phyloP scores from a whole-genome alignment of 2,113 vertebrate species.

The Lichenostomus cassidix region DNA sequence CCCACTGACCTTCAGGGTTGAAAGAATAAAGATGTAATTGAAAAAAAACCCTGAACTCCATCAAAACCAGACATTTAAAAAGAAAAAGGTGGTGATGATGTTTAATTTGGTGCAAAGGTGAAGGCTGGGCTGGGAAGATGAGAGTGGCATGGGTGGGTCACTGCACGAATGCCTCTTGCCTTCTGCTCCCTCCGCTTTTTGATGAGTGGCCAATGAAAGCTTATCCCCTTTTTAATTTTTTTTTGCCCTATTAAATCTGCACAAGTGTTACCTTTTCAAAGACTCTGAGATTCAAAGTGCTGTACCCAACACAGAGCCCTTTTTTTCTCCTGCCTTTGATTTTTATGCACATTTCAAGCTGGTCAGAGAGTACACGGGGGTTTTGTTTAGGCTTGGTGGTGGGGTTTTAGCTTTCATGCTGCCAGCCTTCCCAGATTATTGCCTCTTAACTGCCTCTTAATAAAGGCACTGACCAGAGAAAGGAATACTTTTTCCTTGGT shows the following conservation, averaged over 20 bases:
- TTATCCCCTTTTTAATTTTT: not conserved
- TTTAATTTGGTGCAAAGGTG: conserved; percentile 70
- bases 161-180: conserved; percentile 48
- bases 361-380: conserved; percentile 29
- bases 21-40: not conserved
- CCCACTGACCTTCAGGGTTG: not conserved
- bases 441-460: conserved; percentile 66
- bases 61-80: not conserved
- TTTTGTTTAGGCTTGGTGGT: not conserved
- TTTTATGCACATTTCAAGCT: conserved; percentile 70
- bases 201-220: conserved; percentile 77
- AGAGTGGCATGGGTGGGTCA: conserved; percentile 46
- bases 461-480: conserved; percentile 42
- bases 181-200: conserved; percentile 65
- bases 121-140: conserved; percentile 53
- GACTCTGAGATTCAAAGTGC: conserved; percentile 65
- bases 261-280: conserved; percentile 52
- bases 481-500: not conserved
- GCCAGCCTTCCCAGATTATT: conserved; percentile 52
- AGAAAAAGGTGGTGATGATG: not conserved
- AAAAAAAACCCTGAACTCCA: not conserved
- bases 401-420: conserved; percentile 47
- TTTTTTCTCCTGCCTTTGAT: conserved; percentile 73
- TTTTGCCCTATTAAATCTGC: conserved; percentile 59
- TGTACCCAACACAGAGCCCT: conserved; percentile 69